phyloP scores from a whole-genome alignment of 1,140 invertebrate genomes.

The Physella acuta region DNA sequence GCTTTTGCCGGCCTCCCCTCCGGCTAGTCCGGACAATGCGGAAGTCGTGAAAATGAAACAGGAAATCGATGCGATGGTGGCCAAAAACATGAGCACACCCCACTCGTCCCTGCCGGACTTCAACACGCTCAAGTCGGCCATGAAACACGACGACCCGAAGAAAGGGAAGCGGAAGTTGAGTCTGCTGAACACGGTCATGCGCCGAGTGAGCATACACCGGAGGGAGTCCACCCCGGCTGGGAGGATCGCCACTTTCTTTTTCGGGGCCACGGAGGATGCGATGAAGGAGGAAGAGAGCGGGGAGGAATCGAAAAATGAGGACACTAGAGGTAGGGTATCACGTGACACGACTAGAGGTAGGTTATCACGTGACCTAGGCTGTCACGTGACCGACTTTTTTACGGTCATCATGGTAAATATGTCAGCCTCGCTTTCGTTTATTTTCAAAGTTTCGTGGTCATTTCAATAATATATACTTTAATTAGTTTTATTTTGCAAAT shows the following conservation, averaged over 20 bases:
- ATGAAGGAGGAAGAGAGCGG: neutral
- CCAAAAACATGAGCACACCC: neutral
- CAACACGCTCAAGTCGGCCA: slow-evolving; percentile 13
- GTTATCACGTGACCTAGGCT: neutral
- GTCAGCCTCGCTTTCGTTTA: neutral
- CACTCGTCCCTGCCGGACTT: slow-evolving; percentile 2
- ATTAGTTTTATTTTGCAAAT: neutral
- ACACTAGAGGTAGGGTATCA: neutral
- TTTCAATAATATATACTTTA: neutral
- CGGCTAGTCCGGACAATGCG: too few species aligned
- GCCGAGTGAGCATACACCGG: slow-evolving; percentile 29
- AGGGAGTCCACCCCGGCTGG: slow-evolving; percentile 24
- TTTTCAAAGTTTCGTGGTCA: neutral
- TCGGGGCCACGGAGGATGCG: slow-evolving; percentile 9
- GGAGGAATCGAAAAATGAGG: neutral
- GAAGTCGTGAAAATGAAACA: neutral
- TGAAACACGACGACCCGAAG: slow-evolving; percentile 1
- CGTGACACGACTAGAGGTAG: neutral
- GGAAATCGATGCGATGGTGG: neutral
- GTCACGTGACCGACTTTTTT: neutral
- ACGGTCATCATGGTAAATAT: neutral
- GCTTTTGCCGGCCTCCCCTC: neutral
- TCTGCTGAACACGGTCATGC: slow-evolving; percentile 21
- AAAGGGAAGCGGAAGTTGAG: slow-evolving; percentile 16
- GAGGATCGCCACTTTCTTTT: slow-evolving; percentile 27